Evolutionary conservation across 2,797 vertebrate species (phyloP).

Genomic region (Okamejei kenojei): DNA sequence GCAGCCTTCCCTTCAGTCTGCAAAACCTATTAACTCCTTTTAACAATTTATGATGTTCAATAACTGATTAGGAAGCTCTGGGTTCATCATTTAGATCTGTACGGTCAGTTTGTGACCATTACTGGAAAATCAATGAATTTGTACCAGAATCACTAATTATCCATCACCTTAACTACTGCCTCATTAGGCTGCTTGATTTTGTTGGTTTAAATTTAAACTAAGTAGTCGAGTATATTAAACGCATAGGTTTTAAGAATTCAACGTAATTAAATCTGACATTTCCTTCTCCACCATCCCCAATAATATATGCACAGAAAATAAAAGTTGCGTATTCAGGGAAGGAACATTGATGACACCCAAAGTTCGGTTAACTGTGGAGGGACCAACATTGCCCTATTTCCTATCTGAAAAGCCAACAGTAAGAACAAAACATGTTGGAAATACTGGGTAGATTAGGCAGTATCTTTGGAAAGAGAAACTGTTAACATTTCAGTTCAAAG

Average conservation of each 20-base stretch:
- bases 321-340: not conserved
- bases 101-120: conserved; percentile 57
- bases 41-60: conserved; percentile 85
- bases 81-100: conserved; percentile 60
- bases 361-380: not conserved
- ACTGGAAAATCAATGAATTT: conserved; percentile 57
- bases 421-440: no score
- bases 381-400: not conserved
- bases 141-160: conserved; percentile 59
- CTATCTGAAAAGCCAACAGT: not conserved
- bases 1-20: conserved; percentile 53
- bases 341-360: not conserved
- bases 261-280: conserved; percentile 34
- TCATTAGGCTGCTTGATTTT: conserved; percentile 35
- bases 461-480: no score
- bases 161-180: conserved; percentile 34
- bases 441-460: no score
- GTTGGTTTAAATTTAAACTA: conserved; percentile 38
- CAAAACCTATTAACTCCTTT: conserved; percentile 64
- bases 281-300: not conserved
- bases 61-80: conserved; percentile 63
- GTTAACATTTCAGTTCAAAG: no score
- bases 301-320: not conserved
- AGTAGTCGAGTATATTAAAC: conserved; percentile 30
- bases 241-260: conserved; percentile 28